phyloP scores from a whole-genome alignment of 2,113 vertebrate genomes.

The human (Homo sapiens) region DNA sequence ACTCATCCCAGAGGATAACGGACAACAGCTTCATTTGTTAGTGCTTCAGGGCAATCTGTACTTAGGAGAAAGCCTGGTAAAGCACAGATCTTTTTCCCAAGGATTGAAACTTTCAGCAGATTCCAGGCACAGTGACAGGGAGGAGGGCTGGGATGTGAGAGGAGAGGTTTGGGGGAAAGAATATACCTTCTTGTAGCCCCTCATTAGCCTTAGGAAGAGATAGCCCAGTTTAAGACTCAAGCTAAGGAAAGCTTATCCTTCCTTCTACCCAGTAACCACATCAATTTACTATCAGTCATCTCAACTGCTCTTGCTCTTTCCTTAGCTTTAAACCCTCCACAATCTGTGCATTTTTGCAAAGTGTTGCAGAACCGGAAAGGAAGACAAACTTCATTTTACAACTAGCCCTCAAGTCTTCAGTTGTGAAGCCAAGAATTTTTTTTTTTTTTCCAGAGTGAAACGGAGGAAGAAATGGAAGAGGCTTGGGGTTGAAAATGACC shows the following conservation, averaged over 20 bases:
- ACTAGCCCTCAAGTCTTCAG: background rate
- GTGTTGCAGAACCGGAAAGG: background rate
- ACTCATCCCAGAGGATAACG: background rate
- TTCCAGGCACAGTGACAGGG: background rate
- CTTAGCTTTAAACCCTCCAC: background rate
- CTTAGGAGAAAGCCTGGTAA: background rate
- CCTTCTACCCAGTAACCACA: background rate
- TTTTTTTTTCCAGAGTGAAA: background rate
- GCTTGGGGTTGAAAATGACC: background rate
- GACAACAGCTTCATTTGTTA: background rate
- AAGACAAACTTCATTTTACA: background rate
- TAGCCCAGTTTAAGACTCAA: background rate
- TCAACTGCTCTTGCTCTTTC: background rate
- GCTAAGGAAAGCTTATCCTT: background rate
- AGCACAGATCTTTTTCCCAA: background rate
- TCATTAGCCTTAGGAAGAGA: background rate
- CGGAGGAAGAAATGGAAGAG: background rate
- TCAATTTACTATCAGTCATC: background rate
- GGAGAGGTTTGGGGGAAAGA: background rate
- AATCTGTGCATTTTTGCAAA: background rate
- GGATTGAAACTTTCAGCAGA: background rate
- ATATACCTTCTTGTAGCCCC: background rate
- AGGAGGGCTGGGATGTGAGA: rapidly evolving
- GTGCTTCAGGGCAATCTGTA: background rate
- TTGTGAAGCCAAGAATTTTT: background rate